phyloP scores from a whole-genome alignment of 2,888 invertebrate genomes.

The Eurytoma californica region DNA sequence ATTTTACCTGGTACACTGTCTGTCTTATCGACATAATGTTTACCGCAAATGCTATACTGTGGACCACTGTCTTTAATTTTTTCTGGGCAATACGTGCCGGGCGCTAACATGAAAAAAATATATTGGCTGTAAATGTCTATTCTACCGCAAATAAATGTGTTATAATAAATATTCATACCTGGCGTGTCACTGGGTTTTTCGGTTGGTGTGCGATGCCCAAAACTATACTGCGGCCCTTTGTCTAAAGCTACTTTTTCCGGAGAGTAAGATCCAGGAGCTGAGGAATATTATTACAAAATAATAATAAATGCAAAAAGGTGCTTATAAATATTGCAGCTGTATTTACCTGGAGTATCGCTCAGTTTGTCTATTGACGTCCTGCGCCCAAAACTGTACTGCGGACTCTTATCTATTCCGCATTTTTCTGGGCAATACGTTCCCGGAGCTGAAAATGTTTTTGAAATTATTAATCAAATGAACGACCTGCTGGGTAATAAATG shows the following conservation, averaged over 20 bases:
- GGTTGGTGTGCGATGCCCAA: slow-evolving; percentile 77
- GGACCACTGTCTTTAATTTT: slow-evolving; percentile 78
- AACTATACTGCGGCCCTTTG: slow-evolving; percentile 79
- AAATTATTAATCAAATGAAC: neutral
- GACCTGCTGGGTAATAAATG: neutral
- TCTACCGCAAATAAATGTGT: neutral
- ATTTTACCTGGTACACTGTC: slow-evolving; percentile 41
- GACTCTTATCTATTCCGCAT: slow-evolving; percentile 77
- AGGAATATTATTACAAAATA: slow-evolving; percentile 68
- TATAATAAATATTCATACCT: slow-evolving; percentile 69
- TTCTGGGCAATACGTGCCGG: slow-evolving; percentile 78
- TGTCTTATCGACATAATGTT: slow-evolving; percentile 30
- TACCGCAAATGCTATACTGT: slow-evolving; percentile 81
- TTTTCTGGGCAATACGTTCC: slow-evolving; percentile 52
- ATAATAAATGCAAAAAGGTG: no score
- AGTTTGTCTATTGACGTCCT: slow-evolving; percentile 77
- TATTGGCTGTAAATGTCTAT: neutral
- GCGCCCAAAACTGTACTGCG: slow-evolving; percentile 80
- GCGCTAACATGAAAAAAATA: neutral
- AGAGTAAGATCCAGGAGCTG: slow-evolving; percentile 59
- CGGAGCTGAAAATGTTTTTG: slow-evolving; percentile 74
- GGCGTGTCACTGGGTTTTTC: slow-evolving; percentile 79
- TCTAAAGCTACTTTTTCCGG: slow-evolving; percentile 72
- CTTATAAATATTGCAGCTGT: neutral
- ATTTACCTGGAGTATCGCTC: slow-evolving; percentile 78